Conservation (phyloP, 1,140 invertebrate species). For the Ceratoteleas bidentatus region DNA sequence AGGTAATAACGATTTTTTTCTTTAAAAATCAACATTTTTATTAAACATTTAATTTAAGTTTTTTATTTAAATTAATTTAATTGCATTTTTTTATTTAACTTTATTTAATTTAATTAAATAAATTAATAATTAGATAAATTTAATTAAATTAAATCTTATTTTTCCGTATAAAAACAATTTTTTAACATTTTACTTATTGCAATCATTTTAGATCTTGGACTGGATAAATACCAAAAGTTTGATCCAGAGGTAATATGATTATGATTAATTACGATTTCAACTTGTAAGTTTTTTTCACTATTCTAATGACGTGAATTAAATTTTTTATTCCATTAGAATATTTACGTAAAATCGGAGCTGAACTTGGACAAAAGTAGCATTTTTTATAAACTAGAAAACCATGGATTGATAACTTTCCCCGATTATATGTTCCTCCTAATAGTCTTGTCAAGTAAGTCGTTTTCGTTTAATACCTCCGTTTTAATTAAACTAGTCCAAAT, state of each 20-base stretch:
- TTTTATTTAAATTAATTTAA: no score
- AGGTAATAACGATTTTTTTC: no score
- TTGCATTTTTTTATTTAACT: no score
- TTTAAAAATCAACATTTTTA: no score
- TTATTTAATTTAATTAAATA: no score
- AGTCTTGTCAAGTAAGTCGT: conserved; percentile 96
- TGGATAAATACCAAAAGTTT: conserved; percentile 97
- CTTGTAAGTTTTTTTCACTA: conserved; percentile 7
- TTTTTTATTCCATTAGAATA: conserved; percentile 81
- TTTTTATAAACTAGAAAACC: conserved; percentile 97
- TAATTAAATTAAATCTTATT: not conserved
- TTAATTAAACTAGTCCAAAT: not conserved
- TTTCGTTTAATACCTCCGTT: not conserved
- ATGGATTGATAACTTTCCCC: conserved; percentile 98
- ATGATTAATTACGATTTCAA: conserved; percentile 9
- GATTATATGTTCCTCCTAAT: conserved; percentile 99
- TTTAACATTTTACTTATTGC: no score
- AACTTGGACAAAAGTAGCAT: conserved; percentile 94
- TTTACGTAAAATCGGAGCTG: conserved; percentile 88
- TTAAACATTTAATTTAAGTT: no score
- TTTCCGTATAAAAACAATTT: no score
- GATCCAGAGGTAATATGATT: conserved; percentile 92
- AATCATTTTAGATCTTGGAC: conserved; percentile 88
- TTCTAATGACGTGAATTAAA: not conserved
- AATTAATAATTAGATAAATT: no score